A percentile compares a stretch with the other conserved stretches of the same genome.
phyloP scores from a whole-genome alignment of 2,888 invertebrate genomes.

The Seira sanloemensis region DNA sequence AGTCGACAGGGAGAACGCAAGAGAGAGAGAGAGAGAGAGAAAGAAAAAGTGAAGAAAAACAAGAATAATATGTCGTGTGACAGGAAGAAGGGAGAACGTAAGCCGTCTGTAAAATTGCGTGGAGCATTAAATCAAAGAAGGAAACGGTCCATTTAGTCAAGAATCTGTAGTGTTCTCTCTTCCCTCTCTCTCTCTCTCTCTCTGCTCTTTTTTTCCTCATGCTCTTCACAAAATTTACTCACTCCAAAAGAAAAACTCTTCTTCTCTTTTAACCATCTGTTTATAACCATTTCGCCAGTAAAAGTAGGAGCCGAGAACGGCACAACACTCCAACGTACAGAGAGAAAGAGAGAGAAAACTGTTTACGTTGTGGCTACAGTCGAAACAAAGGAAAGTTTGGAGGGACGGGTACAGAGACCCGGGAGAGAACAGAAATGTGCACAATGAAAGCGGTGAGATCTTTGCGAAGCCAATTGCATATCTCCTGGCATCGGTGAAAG shows the following conservation, averaged over 20 bases:
- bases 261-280: conserved; percentile 64
- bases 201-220: conserved; percentile 29
- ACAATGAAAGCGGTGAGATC: too few relatives aligned
- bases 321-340: conserved; percentile 20
- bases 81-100: conserved; percentile 61
- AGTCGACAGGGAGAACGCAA: conserved; percentile 46
- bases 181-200: conserved; percentile 47
- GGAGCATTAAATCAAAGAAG: conserved; percentile 73
- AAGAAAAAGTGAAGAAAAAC: conserved; percentile 56
- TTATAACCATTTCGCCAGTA: conserved; percentile 39
- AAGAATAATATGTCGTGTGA: conserved; percentile 65
- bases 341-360: too few relatives aligned
- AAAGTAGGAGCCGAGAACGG: conserved; percentile 18
- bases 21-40: conserved; percentile 21
- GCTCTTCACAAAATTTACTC: conserved; percentile 61
- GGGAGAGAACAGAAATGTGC: too few relatives aligned
- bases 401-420: too few relatives aligned
- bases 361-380: too few relatives aligned
- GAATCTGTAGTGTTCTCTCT: conserved; percentile 63
- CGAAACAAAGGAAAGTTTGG: too few relatives aligned
- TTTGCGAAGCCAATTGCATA: too few relatives aligned
- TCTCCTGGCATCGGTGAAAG: too few relatives aligned
- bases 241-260: too few relatives aligned
- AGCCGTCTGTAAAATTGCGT: conserved; percentile 62
- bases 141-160: conserved; percentile 73